phyloP scores from a whole-genome alignment of 2,113 vertebrate genomes.

The Colius striatus region DNA sequence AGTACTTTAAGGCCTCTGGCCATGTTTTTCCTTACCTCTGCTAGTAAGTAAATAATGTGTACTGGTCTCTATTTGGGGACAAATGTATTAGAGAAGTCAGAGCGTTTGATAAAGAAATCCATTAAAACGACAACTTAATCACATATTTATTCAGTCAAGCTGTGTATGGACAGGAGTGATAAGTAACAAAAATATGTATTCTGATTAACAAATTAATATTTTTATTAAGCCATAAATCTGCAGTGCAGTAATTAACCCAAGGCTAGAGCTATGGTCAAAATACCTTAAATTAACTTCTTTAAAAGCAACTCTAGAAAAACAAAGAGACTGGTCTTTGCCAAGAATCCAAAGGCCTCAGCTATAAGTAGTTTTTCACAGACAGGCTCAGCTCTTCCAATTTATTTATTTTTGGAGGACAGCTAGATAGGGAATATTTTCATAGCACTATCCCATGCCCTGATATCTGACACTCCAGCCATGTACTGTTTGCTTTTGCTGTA shows the following conservation, averaged over 20 bases:
- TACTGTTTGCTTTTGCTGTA: background rate
- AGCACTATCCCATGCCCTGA: background rate
- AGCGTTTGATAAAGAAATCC: background rate
- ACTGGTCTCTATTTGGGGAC: background rate
- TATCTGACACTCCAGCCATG: background rate
- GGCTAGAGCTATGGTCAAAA: conserved; percentile 4
- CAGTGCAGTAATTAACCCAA: conserved; percentile 19
- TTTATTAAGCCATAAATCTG: conserved; percentile 60
- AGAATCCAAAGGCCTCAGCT: background rate
- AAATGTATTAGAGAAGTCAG: background rate
- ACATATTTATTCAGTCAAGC: conserved; percentile 2
- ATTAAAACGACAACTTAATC: background rate
- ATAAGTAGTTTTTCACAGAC: conserved; percentile 32
- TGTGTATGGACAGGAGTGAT: conserved; percentile 30
- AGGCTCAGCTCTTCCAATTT: background rate
- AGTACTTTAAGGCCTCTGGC: background rate
- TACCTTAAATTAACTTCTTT: conserved; percentile 22
- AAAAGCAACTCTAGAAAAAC: background rate
- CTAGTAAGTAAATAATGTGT: background rate
- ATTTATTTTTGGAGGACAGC: background rate
- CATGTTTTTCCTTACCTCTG: background rate
- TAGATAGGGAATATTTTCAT: background rate
- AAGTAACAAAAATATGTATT: conserved; percentile 21
- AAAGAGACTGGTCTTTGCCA: background rate
- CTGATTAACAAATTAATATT: conserved; percentile 52